phyloP scores from a whole-genome alignment of 1,140 invertebrate genomes.

The Nixonia krombeini region DNA sequence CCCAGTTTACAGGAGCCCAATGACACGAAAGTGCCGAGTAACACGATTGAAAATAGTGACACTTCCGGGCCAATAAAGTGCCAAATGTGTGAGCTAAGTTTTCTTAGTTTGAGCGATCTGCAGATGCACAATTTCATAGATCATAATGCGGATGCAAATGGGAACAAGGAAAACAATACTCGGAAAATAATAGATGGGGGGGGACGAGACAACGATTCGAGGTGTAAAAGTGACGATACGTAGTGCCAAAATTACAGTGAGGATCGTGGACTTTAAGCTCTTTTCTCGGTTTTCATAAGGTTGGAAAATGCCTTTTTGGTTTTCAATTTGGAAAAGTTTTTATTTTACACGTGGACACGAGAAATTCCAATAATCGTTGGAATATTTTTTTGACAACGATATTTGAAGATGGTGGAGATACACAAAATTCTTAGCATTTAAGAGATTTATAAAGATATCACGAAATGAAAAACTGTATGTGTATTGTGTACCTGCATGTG shows the following conservation, averaged over 20 bases:
- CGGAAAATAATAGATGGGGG: too few species aligned
- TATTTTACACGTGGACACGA: too few species aligned
- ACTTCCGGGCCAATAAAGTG: constrained; percentile 45
- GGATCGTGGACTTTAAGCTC: too few species aligned
- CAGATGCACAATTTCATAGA: constrained; percentile 64
- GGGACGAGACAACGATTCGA: neutral
- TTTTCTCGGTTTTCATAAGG: too few species aligned
- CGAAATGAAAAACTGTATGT: neutral
- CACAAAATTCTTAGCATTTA: constrained; percentile 29
- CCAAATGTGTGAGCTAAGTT: constrained; percentile 56
- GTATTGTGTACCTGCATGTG: neutral
- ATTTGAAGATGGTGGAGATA: constrained; percentile 1
- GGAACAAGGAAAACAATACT: constrained; percentile 31
- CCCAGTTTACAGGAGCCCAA: neutral
- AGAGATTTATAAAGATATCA: constrained; percentile 16
- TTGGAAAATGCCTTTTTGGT: neutral
- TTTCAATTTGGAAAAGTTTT: too few species aligned
- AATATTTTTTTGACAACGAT: neutral
- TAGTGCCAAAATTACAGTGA: constrained; percentile 46
- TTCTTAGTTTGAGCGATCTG: constrained; percentile 57
- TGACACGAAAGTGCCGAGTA: neutral
- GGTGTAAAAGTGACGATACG: constrained; percentile 33
- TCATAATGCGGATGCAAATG: constrained; percentile 54
- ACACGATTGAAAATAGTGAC: constrained; percentile 6
- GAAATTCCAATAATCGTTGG: too few species aligned